phyloP scores from a whole-genome alignment of 2,888 invertebrate genomes.

The Orchesella flavescens region DNA sequence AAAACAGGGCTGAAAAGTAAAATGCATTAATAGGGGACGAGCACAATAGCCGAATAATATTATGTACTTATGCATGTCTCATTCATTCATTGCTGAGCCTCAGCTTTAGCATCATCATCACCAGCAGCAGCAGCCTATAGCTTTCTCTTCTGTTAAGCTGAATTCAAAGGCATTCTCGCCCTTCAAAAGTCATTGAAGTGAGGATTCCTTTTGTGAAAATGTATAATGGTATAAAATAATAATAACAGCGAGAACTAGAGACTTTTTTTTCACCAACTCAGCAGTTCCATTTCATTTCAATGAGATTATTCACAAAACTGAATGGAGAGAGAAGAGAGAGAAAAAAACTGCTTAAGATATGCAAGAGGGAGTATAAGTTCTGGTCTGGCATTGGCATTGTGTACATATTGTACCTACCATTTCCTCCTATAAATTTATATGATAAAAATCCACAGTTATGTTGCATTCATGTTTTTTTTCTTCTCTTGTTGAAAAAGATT shows the following conservation, averaged over 20 bases:
- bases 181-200: too few relatives aligned
- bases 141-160: background rate
- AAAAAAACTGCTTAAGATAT: slow-evolving; percentile 15
- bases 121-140: background rate
- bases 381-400: too few relatives aligned
- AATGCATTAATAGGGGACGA: too few relatives aligned
- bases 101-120: background rate
- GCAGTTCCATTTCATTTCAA: slow-evolving; percentile 40
- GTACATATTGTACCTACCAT: slow-evolving; percentile 6
- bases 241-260: background rate
- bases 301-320: slow-evolving; percentile 42
- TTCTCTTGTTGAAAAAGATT: too few relatives aligned
- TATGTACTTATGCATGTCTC: too few relatives aligned
- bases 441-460: too few relatives aligned
- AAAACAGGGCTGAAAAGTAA: too few relatives aligned
- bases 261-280: slow-evolving; percentile 28
- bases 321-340: background rate
- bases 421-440: background rate
- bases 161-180: too few relatives aligned
- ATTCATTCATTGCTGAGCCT: too few relatives aligned
- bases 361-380: slow-evolving; percentile 2
- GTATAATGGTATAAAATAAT: slow-evolving; percentile 4
- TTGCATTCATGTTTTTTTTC: too few relatives aligned
- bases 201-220: background rate
- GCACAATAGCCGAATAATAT: too few relatives aligned